Conservation (phyloP, 2,113 vertebrate genomes). For the Psilopsiagon aymara region DNA sequence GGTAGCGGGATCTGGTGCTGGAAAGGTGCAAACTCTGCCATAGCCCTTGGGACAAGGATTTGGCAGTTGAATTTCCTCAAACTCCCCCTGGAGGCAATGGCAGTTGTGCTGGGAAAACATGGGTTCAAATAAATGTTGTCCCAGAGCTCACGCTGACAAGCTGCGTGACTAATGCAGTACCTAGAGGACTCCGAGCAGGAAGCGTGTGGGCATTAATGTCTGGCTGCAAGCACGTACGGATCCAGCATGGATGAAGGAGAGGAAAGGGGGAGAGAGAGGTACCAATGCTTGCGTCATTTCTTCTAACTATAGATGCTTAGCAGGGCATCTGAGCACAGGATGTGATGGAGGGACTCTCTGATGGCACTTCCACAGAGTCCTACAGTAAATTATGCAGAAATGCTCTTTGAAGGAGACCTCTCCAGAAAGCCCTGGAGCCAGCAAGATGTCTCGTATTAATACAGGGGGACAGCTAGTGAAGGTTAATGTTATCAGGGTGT, state of each 20-base stretch:
- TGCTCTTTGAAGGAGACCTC: background rate
- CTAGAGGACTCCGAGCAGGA: background rate
- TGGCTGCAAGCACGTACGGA: background rate
- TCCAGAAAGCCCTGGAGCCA: background rate
- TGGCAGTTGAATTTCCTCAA: background rate
- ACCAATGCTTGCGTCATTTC: background rate
- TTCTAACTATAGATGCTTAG: background rate
- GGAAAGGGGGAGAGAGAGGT: background rate
- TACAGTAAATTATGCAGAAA: background rate
- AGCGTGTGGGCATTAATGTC: background rate
- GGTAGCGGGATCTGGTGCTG: background rate
- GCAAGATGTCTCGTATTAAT: background rate
- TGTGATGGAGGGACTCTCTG: background rate
- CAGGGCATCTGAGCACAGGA: background rate
- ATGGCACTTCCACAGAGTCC: background rate
- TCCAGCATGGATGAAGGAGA: background rate
- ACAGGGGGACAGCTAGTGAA: background rate
- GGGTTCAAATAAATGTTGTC: background rate
- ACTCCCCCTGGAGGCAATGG: background rate
- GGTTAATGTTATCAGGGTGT: background rate
- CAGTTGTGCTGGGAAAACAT: background rate
- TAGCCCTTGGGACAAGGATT: background rate
- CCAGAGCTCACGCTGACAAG: background rate
- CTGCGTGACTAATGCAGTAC: background rate
- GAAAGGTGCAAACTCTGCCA: background rate